phyloP scores from a whole-genome alignment of 2,888 invertebrate species.

The Dastarcus helophoroides region DNA sequence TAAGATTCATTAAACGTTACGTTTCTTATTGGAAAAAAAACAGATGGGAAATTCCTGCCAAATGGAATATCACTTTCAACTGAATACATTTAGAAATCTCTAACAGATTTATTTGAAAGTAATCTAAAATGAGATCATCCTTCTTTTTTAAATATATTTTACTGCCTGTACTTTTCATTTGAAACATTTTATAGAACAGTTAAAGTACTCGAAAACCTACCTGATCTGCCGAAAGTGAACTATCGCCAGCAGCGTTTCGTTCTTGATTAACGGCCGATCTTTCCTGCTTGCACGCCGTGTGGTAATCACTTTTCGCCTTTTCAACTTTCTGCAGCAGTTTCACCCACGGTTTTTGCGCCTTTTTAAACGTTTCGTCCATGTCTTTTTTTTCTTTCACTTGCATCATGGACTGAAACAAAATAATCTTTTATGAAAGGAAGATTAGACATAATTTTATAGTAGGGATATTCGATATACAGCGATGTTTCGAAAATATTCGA shows the following conservation, averaged over 20 bases:
- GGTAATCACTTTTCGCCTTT: constrained; percentile 88
- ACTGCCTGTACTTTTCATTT: neutral
- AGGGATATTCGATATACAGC: too few relatives aligned
- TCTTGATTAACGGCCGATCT: constrained; percentile 93
- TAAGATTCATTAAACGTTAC: too few relatives aligned
- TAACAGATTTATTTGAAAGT: too few relatives aligned
- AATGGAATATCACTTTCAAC: too few relatives aligned
- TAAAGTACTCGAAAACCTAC: constrained; percentile 38
- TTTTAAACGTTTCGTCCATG: constrained; percentile 97
- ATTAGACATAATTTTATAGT: too few relatives aligned
- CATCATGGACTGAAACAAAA: constrained; percentile 68
- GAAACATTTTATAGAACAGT: neutral
- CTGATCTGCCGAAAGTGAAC: constrained; percentile 91
- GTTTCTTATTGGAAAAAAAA: too few relatives aligned
- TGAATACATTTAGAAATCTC: too few relatives aligned
- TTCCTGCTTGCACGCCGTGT: constrained; percentile 94
- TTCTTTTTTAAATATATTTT: too few relatives aligned
- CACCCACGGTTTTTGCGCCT: constrained; percentile 99
- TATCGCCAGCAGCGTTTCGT: constrained; percentile 88
- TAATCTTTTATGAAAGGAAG: too few relatives aligned
- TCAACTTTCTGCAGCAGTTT: constrained; percentile 91
- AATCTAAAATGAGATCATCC: too few relatives aligned
- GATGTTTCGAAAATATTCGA: too few relatives aligned
- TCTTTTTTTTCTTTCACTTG: constrained; percentile 95
- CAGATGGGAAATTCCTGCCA: too few relatives aligned